phyloP scores from a whole-genome alignment of 2,797 vertebrate genomes.

The Otolemur crassicaudatus region DNA sequence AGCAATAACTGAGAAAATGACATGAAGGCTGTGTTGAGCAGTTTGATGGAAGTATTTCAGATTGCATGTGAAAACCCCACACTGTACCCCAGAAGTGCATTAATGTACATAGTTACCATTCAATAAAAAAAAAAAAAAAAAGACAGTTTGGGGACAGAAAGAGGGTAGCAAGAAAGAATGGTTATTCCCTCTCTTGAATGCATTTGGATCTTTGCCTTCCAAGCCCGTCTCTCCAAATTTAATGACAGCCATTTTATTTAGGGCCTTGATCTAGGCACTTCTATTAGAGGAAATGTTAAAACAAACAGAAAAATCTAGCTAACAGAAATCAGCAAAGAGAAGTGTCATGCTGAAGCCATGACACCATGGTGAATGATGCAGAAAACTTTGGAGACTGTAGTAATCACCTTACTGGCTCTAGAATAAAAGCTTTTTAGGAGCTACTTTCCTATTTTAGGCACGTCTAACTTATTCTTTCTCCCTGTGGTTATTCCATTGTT shows the following conservation, averaged over 20 bases:
- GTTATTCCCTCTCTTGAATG: neutral
- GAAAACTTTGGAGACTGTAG: neutral
- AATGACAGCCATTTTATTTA: neutral
- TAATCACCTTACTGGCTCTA: neutral
- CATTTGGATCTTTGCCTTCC: neutral
- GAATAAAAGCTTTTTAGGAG: constrained; percentile 14
- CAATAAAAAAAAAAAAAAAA: too few species aligned
- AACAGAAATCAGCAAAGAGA: neutral
- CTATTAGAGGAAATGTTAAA: neutral
- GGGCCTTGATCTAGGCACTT: neutral
- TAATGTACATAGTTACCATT: too few species aligned
- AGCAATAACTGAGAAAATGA: too few species aligned
- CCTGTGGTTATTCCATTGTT: neutral
- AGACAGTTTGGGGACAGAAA: neutral
- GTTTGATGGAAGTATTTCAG: too few species aligned
- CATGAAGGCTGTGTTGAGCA: too few species aligned
- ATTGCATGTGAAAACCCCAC: too few species aligned
- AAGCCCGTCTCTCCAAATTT: neutral
- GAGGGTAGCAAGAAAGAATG: neutral
- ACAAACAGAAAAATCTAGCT: neutral
- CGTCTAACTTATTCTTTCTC: neutral
- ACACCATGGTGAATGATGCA: neutral
- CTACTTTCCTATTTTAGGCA: neutral
- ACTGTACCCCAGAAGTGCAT: too few species aligned
- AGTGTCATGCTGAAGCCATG: neutral